Percentiles rank a stretch among this genome's conserved stretches.
These are phyloP conservation scores for Cranoglanis bouderius DNA, from an alignment of 2,113 vertebrate genomes.

Conservation along the genomic window DNA sequence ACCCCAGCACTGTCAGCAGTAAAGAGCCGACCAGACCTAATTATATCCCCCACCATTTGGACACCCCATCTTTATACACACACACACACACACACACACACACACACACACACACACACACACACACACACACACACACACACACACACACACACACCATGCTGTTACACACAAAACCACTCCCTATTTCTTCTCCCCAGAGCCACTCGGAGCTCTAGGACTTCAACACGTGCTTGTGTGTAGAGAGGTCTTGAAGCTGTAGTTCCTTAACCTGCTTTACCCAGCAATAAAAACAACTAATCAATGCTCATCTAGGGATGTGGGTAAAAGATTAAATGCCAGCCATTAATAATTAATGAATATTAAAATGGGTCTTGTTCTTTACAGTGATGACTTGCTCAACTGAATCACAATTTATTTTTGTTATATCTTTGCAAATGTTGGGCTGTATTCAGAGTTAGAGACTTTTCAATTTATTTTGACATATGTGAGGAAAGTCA, in stretches of 20 bases:
- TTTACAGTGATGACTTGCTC: not conserved
- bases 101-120: slow-evolving; percentile 57
- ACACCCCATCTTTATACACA: slow-evolving; percentile 68
- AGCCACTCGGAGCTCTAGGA: slow-evolving; percentile 52
- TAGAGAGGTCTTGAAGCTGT: slow-evolving; percentile 46
- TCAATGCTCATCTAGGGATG: not conserved
- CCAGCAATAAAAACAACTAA: slow-evolving; percentile 25
- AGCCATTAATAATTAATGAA: slow-evolving; percentile 1
- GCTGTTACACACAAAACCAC: slow-evolving; percentile 47
- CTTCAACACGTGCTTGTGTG: slow-evolving; percentile 64
- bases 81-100: slow-evolving; percentile 48
- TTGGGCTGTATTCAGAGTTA: not conserved
- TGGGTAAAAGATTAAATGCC: not conserved
- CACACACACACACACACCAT: slow-evolving; percentile 30
- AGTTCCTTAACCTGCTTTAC: slow-evolving; percentile 21
- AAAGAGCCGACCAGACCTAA: slow-evolving; percentile 73
- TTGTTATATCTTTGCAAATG: not conserved
- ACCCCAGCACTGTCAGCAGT: slow-evolving; percentile 71
- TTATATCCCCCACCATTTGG: slow-evolving; percentile 74
- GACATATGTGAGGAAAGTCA: not conserved
- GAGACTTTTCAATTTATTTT: not conserved
- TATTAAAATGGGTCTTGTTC: slow-evolving; percentile 1
- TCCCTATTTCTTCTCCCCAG: slow-evolving; percentile 13
- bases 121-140: slow-evolving; percentile 57
- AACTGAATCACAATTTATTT: not conserved